phyloP scores from a whole-genome alignment of 2,797 vertebrate genomes.

The Phalanger gymnotis region DNA sequence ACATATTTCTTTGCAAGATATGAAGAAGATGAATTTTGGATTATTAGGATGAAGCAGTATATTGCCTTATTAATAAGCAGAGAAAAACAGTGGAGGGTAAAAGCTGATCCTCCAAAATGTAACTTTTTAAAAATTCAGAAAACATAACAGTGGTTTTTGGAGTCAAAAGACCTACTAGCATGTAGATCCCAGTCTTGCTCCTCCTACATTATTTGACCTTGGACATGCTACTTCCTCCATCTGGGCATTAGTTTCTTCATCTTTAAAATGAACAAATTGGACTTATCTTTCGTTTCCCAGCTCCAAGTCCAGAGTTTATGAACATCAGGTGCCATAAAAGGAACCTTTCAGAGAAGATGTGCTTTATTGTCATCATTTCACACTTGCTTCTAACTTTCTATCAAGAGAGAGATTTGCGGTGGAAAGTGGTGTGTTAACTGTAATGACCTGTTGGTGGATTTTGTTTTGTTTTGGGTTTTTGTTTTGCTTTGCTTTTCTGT shows the following conservation, averaged over 20 bases:
- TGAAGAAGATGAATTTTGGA: neutral
- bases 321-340: neutral
- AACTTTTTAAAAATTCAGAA: neutral
- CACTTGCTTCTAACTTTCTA: neutral
- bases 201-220: neutral
- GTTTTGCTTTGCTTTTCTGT: neutral
- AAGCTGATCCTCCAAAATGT: neutral
- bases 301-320: neutral
- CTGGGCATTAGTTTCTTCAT: neutral
- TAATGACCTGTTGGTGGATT: neutral
- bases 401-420: neutral
- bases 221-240: neutral
- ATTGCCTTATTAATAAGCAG: neutral
- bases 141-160: neutral
- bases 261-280: neutral
- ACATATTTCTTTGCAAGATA: neutral
- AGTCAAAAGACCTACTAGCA: neutral
- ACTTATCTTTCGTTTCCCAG: neutral
- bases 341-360: neutral
- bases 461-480: neutral
- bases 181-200: neutral
- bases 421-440: neutral
- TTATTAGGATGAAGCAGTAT: neutral
- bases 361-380: neutral
- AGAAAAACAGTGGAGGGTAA: neutral